Conservation (phyloP, 2,797 vertebrate species). For the Crocidura indochinensis region DNA sequence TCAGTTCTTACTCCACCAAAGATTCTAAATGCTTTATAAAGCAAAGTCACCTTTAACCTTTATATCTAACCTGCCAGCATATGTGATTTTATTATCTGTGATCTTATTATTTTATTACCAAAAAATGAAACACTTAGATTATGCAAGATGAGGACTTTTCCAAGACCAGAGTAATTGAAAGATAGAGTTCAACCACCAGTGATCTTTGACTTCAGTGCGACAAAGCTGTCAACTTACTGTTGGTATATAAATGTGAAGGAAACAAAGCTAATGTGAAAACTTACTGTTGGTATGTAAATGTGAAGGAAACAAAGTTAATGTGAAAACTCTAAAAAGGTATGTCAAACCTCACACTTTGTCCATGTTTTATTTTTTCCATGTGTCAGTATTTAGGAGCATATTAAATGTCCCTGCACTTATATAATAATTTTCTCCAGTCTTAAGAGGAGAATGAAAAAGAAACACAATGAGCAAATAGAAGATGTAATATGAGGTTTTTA, state of each 20-base stretch:
- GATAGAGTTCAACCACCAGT: background rate
- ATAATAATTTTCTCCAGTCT: background rate
- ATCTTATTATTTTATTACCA: too few relatives aligned
- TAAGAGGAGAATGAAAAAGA: background rate
- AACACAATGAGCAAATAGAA: background rate
- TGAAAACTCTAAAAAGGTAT: background rate
- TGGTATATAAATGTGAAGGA: background rate
- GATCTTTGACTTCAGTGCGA: background rate
- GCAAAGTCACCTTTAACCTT: background rate
- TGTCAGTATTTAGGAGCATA: background rate
- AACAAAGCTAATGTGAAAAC: background rate
- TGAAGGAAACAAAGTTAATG: background rate
- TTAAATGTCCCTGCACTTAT: background rate
- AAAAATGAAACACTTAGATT: conserved; percentile 14
- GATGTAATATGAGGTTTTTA: background rate
- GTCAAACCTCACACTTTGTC: background rate
- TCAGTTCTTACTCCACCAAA: background rate
- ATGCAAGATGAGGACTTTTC: background rate
- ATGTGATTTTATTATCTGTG: background rate
- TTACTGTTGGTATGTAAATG: background rate
- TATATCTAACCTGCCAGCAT: background rate
- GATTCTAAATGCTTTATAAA: background rate
- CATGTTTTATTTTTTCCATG: background rate
- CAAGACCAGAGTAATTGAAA: background rate
- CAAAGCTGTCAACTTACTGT: background rate